Evolutionary conservation across 2,797 vertebrate species (phyloP), one percentile per base, ranked within the genome.

Genomic region (Cossypha dichroa): DNA sequence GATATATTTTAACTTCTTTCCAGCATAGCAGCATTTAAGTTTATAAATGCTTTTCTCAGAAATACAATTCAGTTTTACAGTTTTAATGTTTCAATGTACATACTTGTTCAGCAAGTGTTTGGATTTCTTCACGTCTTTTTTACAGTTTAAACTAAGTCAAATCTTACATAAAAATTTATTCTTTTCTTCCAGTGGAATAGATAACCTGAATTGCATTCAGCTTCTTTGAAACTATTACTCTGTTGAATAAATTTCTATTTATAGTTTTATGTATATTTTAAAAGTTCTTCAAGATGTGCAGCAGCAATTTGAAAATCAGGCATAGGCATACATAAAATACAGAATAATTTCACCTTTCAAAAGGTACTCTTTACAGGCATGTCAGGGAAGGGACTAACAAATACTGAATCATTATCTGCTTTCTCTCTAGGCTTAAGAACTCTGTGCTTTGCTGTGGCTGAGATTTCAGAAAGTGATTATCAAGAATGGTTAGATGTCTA

Each of bases 361-460:
- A 76, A 79, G 34, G 43, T 77, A 22, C 2, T 77, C 25, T 17
- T 51, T 82, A 11, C 36, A 76, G 56, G 26, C 31, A 6, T 68
- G 25, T 62, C 31, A 83, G 60, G 20, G 22, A 88, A 80, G 28
- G 10, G 7, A 28, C 51, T 76, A 78, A 77, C 17, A 45, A 66
- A 52, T 74, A 63, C 48, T 77, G 48, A 40, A 14, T 48, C 20
- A 5, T 59, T 64, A 3, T 78, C 45, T 93, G 7, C 38, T 91
- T 95, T 74, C 45, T 96, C 66, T 80, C 36, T 97, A 99, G 99
- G 99, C 6, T 97, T 99, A 78, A 98, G 99, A 62, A 99, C 99
- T 6, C 97, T 99, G 46, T 99, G 99, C 97, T 99, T 99, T 78
- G 99, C 99, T 4, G 99, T 99, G 94, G 97, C 98, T 38, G 99